phyloP scores from a whole-genome alignment of 1,140 invertebrate genomes.

The Helicorthomorpha holstii region DNA sequence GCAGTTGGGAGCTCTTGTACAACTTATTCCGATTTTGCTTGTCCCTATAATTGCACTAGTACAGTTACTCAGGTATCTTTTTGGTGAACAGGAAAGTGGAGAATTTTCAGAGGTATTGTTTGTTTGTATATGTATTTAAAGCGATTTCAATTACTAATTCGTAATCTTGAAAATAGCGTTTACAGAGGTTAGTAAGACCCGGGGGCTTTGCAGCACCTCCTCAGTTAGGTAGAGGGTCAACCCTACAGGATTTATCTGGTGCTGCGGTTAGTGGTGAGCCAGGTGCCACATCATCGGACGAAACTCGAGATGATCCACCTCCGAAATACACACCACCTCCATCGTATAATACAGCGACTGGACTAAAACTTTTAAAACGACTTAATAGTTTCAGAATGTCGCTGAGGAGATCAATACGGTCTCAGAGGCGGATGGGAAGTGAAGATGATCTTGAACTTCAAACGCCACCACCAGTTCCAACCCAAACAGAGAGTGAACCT shows the following conservation, averaged over 20 bases:
- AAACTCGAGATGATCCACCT: slow-evolving; percentile 47
- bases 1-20: slow-evolving; percentile 56
- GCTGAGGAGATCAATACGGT: background rate
- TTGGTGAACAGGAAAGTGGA: slow-evolving; percentile 54
- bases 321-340: slow-evolving; percentile 85
- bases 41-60: slow-evolving; percentile 58
- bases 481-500: too few species aligned
- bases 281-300: background rate
- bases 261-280: background rate
- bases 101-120: slow-evolving; percentile 76
- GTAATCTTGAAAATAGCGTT: too few species aligned
- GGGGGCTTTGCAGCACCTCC: too few species aligned
- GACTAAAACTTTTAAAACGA: slow-evolving; percentile 18
- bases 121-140: too few species aligned
- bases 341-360: slow-evolving; percentile 77
- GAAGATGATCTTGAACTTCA: background rate
- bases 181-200: background rate
- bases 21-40: slow-evolving; percentile 53
- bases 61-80: slow-evolving; percentile 65
- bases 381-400: slow-evolving; percentile 5
- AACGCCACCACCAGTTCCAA: too few species aligned
- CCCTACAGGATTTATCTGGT: background rate
- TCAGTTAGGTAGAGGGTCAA: too few species aligned
- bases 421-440: background rate
- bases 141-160: too few species aligned